Conservation (phyloP, 2,888 invertebrate genomes). For the Chydorus sphaericus region DNA sequence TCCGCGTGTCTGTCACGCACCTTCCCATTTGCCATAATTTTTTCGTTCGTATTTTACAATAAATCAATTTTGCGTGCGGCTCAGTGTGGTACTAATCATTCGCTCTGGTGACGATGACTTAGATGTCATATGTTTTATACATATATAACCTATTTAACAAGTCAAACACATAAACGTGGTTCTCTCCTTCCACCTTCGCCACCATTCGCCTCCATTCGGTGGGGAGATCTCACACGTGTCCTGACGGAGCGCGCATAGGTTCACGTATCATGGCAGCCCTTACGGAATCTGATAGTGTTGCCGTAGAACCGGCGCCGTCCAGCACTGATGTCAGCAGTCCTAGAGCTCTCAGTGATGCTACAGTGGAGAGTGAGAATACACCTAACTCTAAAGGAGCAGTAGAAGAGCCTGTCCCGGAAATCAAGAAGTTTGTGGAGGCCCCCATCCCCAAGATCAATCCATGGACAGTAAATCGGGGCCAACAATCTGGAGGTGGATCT, state of each 20-base stretch:
- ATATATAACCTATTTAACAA: too few relatives aligned
- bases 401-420: conserved; percentile 18
- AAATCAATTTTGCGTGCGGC: too few relatives aligned
- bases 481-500: conserved; percentile 17
- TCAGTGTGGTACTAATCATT: too few relatives aligned
- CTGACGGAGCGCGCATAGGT: too few relatives aligned
- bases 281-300: background rate
- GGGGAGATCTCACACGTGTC: too few relatives aligned
- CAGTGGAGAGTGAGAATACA: conserved; percentile 9
- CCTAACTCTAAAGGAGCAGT: conserved; percentile 17
- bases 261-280: conserved; percentile 1
- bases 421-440: conserved; percentile 65
- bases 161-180: too few relatives aligned
- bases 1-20: conserved; percentile 7
- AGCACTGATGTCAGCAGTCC: background rate
- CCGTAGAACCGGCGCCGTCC: background rate
- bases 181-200: too few relatives aligned
- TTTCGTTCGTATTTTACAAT: too few relatives aligned
- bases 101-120: too few relatives aligned
- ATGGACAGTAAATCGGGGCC: conserved; percentile 41
- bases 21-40: too few relatives aligned
- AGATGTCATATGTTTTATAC: too few relatives aligned
- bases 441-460: conserved; percentile 82
- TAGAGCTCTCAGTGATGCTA: background rate
- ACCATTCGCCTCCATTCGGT: too few relatives aligned